These are phyloP conservation scores for Maccullochella peelii DNA, from an alignment of 2,113 vertebrate species.

Conservation along the genomic window DNA sequence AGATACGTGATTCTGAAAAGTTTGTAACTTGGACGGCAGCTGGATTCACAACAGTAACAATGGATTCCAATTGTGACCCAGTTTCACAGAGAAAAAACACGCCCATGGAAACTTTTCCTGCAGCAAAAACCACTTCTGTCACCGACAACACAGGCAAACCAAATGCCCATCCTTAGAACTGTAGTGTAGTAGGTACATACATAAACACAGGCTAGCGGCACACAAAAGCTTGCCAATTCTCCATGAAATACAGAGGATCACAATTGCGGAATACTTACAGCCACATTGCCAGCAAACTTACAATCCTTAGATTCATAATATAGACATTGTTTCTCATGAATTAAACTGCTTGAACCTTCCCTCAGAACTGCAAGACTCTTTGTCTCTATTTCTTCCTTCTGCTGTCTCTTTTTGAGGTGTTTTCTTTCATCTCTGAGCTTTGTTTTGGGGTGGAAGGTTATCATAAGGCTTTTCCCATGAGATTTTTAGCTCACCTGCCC, in stretches of 20 bases:
- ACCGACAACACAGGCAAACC: neutral
- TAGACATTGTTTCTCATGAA: slow-evolving; percentile 38
- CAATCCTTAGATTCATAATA: slow-evolving; percentile 19
- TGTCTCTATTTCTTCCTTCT: slow-evolving; percentile 17
- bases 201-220: neutral
- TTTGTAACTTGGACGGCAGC: slow-evolving; percentile 30
- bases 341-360: slow-evolving; percentile 31
- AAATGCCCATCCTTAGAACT: slow-evolving; percentile 7
- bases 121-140: slow-evolving; percentile 6
- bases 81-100: slow-evolving; percentile 18
- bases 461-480: slow-evolving; percentile 31
- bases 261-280: slow-evolving; percentile 3
- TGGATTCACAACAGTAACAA: slow-evolving; percentile 47
- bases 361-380: slow-evolving; percentile 1
- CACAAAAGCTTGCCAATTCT: neutral
- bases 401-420: slow-evolving; percentile 14
- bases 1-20: slow-evolving; percentile 22
- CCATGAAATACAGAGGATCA: slow-evolving; percentile 12
- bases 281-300: slow-evolving; percentile 21
- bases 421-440: slow-evolving; percentile 61
- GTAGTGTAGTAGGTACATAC: neutral
- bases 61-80: slow-evolving; percentile 54
- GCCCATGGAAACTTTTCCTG: slow-evolving; percentile 2
- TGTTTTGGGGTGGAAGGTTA: slow-evolving; percentile 59
- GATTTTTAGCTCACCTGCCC: slow-evolving; percentile 46